Evolutionary conservation across 2,888 invertebrate genomes (phyloP).

Genomic region (Hemicrepidius hirtus): DNA sequence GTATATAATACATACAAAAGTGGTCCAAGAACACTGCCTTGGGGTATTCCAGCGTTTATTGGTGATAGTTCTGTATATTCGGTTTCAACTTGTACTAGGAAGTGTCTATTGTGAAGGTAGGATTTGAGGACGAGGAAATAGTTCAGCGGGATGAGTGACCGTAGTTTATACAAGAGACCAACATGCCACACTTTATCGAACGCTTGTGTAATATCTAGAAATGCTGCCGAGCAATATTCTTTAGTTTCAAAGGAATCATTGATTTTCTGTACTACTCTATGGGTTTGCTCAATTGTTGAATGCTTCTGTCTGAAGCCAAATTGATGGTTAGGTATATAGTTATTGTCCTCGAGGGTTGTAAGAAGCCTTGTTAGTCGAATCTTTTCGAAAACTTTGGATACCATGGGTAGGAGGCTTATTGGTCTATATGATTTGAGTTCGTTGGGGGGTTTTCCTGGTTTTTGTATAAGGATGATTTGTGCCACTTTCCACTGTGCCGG

Average conservation of each 20-base stretch:
- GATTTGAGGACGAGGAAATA: not conserved
- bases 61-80: conserved; percentile 7
- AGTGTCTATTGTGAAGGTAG: too few species aligned
- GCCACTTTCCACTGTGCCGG: too few species aligned
- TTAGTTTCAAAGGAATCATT: conserved; percentile 15
- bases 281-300: conserved; percentile 7
- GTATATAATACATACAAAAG: too few species aligned
- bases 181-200: too few species aligned
- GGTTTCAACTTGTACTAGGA: conserved; percentile 5
- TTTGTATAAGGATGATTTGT: conserved; percentile 6
- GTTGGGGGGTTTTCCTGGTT: conserved; percentile 8
- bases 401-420: conserved; percentile 13
- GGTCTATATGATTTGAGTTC: conserved; percentile 10
- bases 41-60: conserved; percentile 5
- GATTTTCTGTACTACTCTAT: conserved; percentile 17
- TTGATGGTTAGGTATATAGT: conserved; percentile 13
- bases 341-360: not conserved
- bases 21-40: conserved; percentile 9
- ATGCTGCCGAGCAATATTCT: conserved; percentile 7
- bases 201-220: not conserved
- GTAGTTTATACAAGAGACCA: too few species aligned
- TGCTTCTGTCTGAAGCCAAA: conserved; percentile 10
- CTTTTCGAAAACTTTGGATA: conserved; percentile 10
- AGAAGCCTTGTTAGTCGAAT: not conserved
- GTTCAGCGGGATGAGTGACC: not conserved